These are phyloP conservation scores for Hydrocynus forskahlii DNA, from an alignment of 2,797 vertebrate species.

Conservation along the genomic window DNA sequence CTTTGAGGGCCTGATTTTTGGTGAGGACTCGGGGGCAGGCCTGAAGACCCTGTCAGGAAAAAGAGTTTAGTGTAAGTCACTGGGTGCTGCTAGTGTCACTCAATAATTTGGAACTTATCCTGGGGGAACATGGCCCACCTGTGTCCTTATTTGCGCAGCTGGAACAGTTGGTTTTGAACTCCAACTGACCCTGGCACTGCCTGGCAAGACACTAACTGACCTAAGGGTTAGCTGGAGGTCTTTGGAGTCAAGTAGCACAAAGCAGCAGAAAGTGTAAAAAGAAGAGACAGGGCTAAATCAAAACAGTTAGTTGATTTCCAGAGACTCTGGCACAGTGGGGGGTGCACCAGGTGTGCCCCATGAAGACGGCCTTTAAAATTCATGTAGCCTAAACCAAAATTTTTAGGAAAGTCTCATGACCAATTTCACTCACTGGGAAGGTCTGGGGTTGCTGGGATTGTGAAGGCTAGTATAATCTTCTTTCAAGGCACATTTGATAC, in stretches of 20 bases:
- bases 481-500: too few relatives aligned
- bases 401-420: background rate
- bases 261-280: constrained; percentile 42
- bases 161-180: constrained; percentile 58
- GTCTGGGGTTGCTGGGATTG: too few relatives aligned
- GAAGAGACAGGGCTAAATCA: background rate
- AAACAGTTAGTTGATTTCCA: background rate
- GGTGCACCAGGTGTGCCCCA: background rate
- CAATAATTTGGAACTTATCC: constrained; percentile 61
- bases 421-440: too few relatives aligned
- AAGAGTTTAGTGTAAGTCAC: constrained; percentile 56
- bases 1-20: constrained; percentile 60
- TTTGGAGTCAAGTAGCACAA: constrained; percentile 57
- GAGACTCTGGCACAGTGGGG: too few relatives aligned
- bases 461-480: too few relatives aligned
- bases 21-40: constrained; percentile 22
- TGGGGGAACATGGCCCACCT: constrained; percentile 28
- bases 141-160: constrained; percentile 45
- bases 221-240: constrained; percentile 37
- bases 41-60: constrained; percentile 49
- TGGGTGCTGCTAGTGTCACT: constrained; percentile 51
- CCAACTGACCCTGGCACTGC: constrained; percentile 17
- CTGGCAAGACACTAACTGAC: constrained; percentile 59
- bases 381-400: background rate
- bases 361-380: background rate